phyloP scores from a whole-genome alignment of 2,797 vertebrate species.

The Nannoperca australis region DNA sequence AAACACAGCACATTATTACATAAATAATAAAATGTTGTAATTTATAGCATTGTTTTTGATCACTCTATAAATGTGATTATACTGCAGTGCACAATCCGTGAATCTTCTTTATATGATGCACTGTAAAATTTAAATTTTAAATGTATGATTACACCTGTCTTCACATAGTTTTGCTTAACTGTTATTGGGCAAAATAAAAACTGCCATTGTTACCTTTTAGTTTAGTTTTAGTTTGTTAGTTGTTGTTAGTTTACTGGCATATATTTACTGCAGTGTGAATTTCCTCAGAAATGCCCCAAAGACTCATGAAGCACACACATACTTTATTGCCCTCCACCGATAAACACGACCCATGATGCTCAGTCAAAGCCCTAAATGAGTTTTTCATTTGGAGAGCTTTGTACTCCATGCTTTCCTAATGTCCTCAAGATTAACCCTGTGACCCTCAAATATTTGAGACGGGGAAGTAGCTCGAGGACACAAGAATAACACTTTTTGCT shows the following conservation, averaged over 20 bases:
- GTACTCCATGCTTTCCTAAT: conserved; percentile 51
- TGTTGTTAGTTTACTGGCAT: neutral
- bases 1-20: neutral
- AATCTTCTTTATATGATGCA: conserved; percentile 5
- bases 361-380: conserved; percentile 65
- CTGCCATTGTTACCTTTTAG: too few species aligned
- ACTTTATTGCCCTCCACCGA: conserved; percentile 43
- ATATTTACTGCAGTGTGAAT: neutral
- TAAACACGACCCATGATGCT: conserved; percentile 58
- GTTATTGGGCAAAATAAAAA: neutral
- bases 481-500: conserved; percentile 11
- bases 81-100: neutral
- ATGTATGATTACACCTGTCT: neutral
- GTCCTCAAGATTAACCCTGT: conserved; percentile 70
- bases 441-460: conserved; percentile 70
- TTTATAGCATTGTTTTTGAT: neutral
- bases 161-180: neutral
- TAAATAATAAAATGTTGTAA: neutral
- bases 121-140: neutral
- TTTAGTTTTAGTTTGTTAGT: too few species aligned
- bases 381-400: conserved; percentile 74
- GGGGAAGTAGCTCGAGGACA: conserved; percentile 26
- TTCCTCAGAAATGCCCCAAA: conserved; percentile 7
- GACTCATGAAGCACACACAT: conserved; percentile 21
- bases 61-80: neutral